Evolutionary conservation across 2,797 vertebrate species (phyloP).

Genomic region (Sebastes cheni): DNA sequence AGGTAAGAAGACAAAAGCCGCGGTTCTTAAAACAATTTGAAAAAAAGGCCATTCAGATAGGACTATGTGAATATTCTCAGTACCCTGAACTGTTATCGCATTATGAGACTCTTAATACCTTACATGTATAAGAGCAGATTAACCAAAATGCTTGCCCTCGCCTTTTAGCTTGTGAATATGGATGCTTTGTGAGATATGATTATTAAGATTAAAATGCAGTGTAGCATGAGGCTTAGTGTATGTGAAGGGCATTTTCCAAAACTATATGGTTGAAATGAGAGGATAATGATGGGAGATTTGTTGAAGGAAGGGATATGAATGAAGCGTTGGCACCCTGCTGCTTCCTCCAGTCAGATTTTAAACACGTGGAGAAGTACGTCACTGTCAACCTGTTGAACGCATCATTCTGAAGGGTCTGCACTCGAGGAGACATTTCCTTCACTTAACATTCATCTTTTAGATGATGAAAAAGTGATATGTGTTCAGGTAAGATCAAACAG

Average conservation of each 20-base stretch:
- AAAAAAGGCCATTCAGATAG: conserved; percentile 3
- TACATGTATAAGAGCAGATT: conserved; percentile 18
- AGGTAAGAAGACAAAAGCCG: not conserved
- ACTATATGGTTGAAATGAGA: conserved; percentile 17
- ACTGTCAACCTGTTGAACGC: conserved; percentile 12
- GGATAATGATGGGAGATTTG: conserved; percentile 1
- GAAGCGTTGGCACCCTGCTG: not conserved
- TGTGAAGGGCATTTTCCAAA: conserved; percentile 49
- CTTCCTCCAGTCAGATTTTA: not conserved
- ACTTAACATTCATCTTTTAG: conserved; percentile 5
- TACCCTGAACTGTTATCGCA: conserved; percentile 8
- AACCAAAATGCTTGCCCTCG: conserved; percentile 4
- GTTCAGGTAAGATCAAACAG: conserved; percentile 7
- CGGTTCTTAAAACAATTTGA: not conserved
- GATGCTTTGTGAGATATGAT: conserved; percentile 20
- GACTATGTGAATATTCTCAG: conserved; percentile 4
- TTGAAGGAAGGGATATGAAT: not conserved
- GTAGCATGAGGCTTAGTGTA: conserved; percentile 36
- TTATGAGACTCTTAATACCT: conserved; percentile 4
- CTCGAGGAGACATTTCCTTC: not conserved
- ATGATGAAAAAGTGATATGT: not conserved
- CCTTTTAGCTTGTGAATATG: not conserved
- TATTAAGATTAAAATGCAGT: conserved; percentile 25
- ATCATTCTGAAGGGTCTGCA: not conserved
- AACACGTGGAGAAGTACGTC: not conserved